A percentile compares a stretch with the other conserved stretches of the same genome.
Evolutionary conservation across 2,888 invertebrate genomes (phyloP).

Genomic region (Eudasyphora cyanicolor): DNA sequence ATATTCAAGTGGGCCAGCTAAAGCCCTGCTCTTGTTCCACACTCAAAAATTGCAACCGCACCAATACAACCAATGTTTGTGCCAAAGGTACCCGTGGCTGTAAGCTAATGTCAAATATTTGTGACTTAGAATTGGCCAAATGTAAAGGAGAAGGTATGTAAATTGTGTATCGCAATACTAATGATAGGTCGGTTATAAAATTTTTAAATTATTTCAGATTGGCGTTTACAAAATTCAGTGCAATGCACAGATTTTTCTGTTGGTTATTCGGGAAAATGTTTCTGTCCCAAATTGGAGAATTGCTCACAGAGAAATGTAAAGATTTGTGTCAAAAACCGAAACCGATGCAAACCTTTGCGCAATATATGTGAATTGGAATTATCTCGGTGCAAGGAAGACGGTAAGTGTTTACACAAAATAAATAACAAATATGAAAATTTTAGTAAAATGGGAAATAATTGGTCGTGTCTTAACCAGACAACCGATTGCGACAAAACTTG

Average conservation of each 20-base stretch:
- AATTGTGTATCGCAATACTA: no score
- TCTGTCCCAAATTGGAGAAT: constrained; percentile 28
- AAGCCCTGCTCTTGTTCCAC: constrained; percentile 42
- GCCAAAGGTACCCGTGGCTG: constrained; percentile 20
- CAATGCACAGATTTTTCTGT: constrained; percentile 42
- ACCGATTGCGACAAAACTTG: no score
- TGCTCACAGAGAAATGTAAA: constrained; percentile 10
- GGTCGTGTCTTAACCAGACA: no score
- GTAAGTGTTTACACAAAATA: no score
- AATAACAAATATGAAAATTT: no score
- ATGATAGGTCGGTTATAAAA: no score
- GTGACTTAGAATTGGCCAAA: constrained; percentile 45
- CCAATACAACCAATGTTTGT: not conserved
- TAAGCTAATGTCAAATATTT: constrained; percentile 33
- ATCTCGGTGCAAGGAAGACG: constrained; percentile 33
- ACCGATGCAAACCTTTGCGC: constrained; percentile 32
- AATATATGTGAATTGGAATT: constrained; percentile 44
- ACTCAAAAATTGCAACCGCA: constrained; percentile 24
- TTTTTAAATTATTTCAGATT: no score
- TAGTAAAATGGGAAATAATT: no score
- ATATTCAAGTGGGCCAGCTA: not conserved
- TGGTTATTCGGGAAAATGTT: constrained; percentile 8
- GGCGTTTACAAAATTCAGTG: not conserved
- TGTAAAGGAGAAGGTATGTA: constrained; percentile 56
- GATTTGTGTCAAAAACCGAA: constrained; percentile 22